Conservation (phyloP, 2,888 invertebrate species). For the Erebia epiphron region DNA sequence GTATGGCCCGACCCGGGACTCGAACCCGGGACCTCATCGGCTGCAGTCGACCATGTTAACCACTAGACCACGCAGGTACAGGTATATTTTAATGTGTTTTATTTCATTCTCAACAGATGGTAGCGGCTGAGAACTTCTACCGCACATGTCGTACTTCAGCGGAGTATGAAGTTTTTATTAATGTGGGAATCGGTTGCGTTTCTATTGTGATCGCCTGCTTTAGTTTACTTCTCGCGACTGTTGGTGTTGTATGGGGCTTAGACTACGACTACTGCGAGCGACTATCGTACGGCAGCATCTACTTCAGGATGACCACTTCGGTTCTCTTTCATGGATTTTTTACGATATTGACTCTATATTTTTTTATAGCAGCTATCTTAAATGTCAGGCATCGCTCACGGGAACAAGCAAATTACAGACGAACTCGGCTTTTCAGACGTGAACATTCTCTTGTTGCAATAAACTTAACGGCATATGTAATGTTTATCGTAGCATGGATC, state of each 20-base stretch:
- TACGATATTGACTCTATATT: constrained; percentile 77
- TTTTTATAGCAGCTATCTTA: constrained; percentile 77
- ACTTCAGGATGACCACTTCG: constrained; percentile 82
- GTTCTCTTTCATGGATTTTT: constrained; percentile 84
- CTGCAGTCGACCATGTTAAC: too few species aligned
- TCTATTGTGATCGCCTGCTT: not conserved
- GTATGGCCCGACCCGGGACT: too few species aligned
- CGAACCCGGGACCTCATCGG: too few species aligned
- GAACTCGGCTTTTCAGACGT: constrained; percentile 84
- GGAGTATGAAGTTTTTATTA: not conserved
- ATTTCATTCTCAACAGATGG: too few species aligned
- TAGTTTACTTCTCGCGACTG: constrained; percentile 8
- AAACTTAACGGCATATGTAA: constrained; percentile 85
- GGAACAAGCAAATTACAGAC: constrained; percentile 82
- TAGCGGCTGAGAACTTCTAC: too few species aligned
- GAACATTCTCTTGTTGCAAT: constrained; percentile 85
- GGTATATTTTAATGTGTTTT: too few species aligned
- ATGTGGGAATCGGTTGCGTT: not conserved
- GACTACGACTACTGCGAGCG: constrained; percentile 88
- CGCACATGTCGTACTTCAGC: not conserved
- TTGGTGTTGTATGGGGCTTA: constrained; percentile 84
- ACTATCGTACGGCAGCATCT: constrained; percentile 76
- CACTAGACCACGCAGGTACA: too few species aligned
- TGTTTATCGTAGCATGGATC: constrained; percentile 86
- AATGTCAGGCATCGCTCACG: constrained; percentile 78